Conservation (phyloP, 2,888 invertebrate genomes). For the Aspidiotus rigidus region DNA sequence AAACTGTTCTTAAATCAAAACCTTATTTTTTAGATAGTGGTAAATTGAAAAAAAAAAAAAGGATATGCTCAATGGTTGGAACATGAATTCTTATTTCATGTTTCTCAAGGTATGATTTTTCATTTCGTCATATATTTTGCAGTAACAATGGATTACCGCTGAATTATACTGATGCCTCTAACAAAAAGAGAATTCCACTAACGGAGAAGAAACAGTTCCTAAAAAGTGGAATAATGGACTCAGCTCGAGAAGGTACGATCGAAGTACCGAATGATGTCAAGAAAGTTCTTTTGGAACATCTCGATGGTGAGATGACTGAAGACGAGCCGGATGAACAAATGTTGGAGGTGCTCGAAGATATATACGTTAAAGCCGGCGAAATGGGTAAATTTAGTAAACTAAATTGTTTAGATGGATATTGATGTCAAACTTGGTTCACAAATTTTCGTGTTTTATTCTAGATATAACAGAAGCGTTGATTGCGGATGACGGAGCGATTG, state of each 20-base stretch:
- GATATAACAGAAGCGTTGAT: conserved; percentile 27
- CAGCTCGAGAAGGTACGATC: conserved; percentile 35
- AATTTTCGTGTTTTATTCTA: conserved; percentile 19
- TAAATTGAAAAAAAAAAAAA: neutral
- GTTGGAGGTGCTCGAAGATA: conserved; percentile 63
- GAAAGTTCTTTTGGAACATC: conserved; percentile 46
- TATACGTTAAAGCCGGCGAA: conserved; percentile 71
- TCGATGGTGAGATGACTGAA: conserved; percentile 24
- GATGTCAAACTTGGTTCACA: neutral
- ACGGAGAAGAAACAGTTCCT: conserved; percentile 42
- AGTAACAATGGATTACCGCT: conserved; percentile 55
- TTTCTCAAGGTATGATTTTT: neutral
- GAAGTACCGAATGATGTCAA: conserved; percentile 51
- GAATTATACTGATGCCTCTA: conserved; percentile 51
- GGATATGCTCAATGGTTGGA: neutral
- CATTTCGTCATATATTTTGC: conserved; percentile 11
- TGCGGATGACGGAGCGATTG: conserved; percentile 23
- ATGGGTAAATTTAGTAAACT: conserved; percentile 47
- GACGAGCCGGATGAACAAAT: conserved; percentile 57
- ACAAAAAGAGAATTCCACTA: conserved; percentile 57
- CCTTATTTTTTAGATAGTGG: neutral
- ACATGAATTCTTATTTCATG: neutral
- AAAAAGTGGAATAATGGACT: conserved; percentile 15
- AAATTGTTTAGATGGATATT: neutral
- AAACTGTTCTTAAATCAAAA: no score